Evolutionary conservation across 2,113 vertebrate genomes (phyloP), one percentile per base, ranked within the genome.

Genomic region (Campylorhamphus procurvoides): DNA sequence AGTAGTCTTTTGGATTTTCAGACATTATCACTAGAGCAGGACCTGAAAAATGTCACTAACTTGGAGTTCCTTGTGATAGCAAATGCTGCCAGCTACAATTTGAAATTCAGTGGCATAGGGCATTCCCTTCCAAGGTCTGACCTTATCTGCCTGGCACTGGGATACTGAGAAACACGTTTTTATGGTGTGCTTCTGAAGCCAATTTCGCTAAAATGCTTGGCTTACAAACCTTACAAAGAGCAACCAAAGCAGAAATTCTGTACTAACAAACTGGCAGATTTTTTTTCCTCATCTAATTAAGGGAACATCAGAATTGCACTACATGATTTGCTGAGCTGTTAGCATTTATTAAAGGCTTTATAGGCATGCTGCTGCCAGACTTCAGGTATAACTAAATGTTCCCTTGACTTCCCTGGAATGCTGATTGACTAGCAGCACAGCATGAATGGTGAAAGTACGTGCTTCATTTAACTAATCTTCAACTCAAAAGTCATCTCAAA

Each of bases 381-480:
- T 95, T 96, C 97, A 98, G 94, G 97, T 97, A 96, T 94, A 93
- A 96, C 85, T 94, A 68, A 92, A 91, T 82, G 76, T 92, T 89
- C 89, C 78, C 63, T 89, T 76, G 87, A 95, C 83, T 84, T 92
- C 84, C 86, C 72, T 93, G 87, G 94, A 95, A 94, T 59, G 82
- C 84, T 93, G 87, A 96, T 59, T 68, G 67, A 74, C 49, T 44
- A 80, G 91, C 77, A 93, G 93, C 66, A 76, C 76, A 91, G 87
- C 92, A 68, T 76, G 82, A 94, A 59, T 67, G 52, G 29, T 81
- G 31, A 46, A 96, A 82, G 71, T 79, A 76, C 72, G 69, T 68
- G 92, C 93, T 94, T 90, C 88, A 67, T 84, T 96, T 78, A 90
- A 90, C 77, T 87, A 25, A 93, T 93, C 91, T 91, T 78, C 89